These are phyloP conservation scores for Mustelus asterias DNA, from an alignment of 2,113 vertebrate species.

Conservation along the genomic window DNA sequence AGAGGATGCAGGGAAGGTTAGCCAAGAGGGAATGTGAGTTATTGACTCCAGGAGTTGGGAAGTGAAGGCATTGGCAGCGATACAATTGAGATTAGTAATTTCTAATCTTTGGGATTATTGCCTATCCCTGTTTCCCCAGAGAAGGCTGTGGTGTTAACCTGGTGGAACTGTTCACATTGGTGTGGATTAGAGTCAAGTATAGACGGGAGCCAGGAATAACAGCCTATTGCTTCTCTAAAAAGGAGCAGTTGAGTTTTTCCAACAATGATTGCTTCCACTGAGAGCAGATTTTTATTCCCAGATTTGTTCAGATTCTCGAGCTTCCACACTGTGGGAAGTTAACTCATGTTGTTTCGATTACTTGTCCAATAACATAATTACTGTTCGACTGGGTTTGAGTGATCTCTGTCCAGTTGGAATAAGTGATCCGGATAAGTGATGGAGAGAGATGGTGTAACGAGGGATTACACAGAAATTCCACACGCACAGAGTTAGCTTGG, in stretches of 20 bases:
- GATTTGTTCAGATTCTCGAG: not conserved
- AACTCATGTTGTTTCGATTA: not conserved
- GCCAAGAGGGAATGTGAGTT: not conserved
- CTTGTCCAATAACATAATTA: not conserved
- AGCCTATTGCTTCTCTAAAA: not conserved
- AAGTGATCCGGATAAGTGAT: not conserved
- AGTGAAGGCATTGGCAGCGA: not conserved
- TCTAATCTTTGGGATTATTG: not conserved
- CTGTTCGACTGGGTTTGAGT: not conserved
- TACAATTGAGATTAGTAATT: not conserved
- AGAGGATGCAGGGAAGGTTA: not conserved
- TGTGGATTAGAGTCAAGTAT: not conserved
- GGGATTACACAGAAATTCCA: not conserved
- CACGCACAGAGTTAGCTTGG: not conserved
- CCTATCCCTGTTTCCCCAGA: not conserved
- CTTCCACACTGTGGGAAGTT: not conserved
- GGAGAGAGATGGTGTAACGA: not conserved
- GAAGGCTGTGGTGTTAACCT: not conserved
- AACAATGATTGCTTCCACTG: not conserved
- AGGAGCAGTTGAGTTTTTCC: not conserved
- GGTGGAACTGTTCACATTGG: not conserved
- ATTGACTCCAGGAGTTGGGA: too few species aligned
- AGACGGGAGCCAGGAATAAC: not conserved
- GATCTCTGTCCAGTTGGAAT: not conserved
- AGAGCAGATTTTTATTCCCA: not conserved